Base-by-base conservation (phyloP, 2,888 invertebrate species). In the Eulithis testata region DNA sequence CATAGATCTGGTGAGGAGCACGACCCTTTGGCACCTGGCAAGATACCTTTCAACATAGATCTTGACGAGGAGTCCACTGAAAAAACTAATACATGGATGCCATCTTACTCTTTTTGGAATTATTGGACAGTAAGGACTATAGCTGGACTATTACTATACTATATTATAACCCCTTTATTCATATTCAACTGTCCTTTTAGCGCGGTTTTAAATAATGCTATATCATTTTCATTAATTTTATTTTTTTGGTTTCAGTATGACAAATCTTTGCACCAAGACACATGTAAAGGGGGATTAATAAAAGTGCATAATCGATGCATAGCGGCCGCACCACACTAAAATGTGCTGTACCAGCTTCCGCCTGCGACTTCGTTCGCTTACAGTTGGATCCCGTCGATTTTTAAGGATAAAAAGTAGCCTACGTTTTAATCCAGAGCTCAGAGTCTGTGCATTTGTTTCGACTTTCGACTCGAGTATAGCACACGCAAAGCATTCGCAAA, bases 111-210 rank as follows among this genome's bases (percentile, higher is more conserved):
- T 0, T 80, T 72, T 47, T 85, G 82, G 82, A 81, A 84, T 60
- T 83, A 79, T 45, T 87, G 86, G 86, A 85, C 83, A 70, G 86
- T 87, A 76, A 36, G 43, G 2, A 40, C 37, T 9, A n/a, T n/a
- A n/a, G n/a, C n/a, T n/a, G 43, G 2, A 40, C 9, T 31, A 31
- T 40, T 40, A 40, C 2, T 40, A 40, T 8, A 37, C 5, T 37
- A 37, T 7, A 37, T n/a, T n/a, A n/a, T n/a, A n/a, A n/a, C n/a
- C n/a, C n/a, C n/a, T n/a, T n/a, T n/a, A n/a, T n/a, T n/a, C n/a
- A n/a, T n/a, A n/a, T n/a, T n/a, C n/a, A n/a, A n/a, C n/a, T n/a
- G n/a, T n/a, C n/a, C n/a, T n/a, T n/a, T n/a, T n/a, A n/a, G n/a
- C n/a, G n/a, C n/a, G n/a, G n/a, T n/a, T n/a, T n/a, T n/a, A n/a